phyloP scores from a whole-genome alignment of 2,888 invertebrate genomes.

The Papilio elwesi region DNA sequence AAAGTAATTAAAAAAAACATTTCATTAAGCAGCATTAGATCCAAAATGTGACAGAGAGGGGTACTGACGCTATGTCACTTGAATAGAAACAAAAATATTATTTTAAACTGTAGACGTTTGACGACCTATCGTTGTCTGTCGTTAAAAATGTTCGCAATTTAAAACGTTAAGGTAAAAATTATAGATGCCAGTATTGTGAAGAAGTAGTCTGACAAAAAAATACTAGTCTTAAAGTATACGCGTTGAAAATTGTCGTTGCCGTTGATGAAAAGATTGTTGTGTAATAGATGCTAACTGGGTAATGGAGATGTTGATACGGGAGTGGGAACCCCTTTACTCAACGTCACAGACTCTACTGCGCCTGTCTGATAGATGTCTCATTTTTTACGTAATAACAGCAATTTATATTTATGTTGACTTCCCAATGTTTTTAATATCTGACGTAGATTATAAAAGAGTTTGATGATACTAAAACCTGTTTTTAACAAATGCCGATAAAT shows the following conservation, averaged over 20 bases:
- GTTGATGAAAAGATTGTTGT: conserved; percentile 75
- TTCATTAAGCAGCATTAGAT: too few relatives aligned
- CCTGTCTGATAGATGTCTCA: background rate
- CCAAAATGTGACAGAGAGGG: too few relatives aligned
- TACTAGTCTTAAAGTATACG: background rate
- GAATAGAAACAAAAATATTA: background rate
- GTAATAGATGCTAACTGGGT: conserved; percentile 74
- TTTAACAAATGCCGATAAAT: too few relatives aligned
- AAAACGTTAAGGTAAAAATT: background rate
- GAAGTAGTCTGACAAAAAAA: background rate
- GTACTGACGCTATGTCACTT: background rate
- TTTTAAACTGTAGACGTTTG: background rate
- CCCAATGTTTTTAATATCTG: too few relatives aligned
- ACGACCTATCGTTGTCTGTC: background rate
- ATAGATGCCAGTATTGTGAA: background rate
- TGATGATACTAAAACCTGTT: too few relatives aligned
- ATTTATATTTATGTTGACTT: background rate
- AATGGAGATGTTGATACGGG: conserved; percentile 72
- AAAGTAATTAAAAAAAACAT: too few relatives aligned
- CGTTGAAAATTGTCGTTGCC: conserved; percentile 50
- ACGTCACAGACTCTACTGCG: conserved; percentile 54
- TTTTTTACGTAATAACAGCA: background rate
- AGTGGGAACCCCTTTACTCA: conserved; percentile 54
- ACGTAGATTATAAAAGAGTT: too few relatives aligned
- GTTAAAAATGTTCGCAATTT: background rate